Evolutionary conservation across 2,888 invertebrate genomes (phyloP).

Genomic region (Drosophila vallismaia): DNA sequence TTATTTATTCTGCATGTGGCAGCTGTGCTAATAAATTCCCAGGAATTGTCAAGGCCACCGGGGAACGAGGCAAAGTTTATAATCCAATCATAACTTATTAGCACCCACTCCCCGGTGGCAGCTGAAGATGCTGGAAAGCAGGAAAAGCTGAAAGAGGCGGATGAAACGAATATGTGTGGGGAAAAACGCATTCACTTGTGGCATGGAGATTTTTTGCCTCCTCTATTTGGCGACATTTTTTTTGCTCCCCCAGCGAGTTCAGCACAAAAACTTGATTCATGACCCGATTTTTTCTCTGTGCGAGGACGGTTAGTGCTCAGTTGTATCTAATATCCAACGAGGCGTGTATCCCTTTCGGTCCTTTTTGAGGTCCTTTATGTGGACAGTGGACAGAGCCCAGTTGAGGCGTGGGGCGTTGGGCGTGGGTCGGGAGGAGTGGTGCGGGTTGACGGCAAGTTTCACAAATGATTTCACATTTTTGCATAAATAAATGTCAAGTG

Average conservation of each 20-base stretch:
- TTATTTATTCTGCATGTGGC: conserved; percentile 14
- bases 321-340: conserved; percentile 47
- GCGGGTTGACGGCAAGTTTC: conserved; percentile 69
- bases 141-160: background rate
- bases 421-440: conserved; percentile 4
- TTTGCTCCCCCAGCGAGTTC: conserved; percentile 3
- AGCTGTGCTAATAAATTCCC: conserved; percentile 44
- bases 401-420: conserved; percentile 9
- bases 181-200: conserved; percentile 31
- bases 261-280: conserved; percentile 61
- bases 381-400: conserved; percentile 7
- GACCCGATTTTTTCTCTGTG: conserved; percentile 48
- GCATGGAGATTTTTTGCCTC: conserved; percentile 4
- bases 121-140: background rate
- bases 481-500: conserved; percentile 80
- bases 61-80: conserved; percentile 54
- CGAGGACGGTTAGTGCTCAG: conserved; percentile 27
- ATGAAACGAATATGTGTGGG: background rate
- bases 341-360: conserved; percentile 53
- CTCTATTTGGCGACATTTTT: conserved; percentile 19
- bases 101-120: conserved; percentile 36
- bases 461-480: conserved; percentile 80
- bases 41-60: conserved; percentile 31
- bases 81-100: conserved; percentile 68
- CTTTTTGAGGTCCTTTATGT: conserved; percentile 37